Conservation (phyloP, 2,797 vertebrate genomes). For the Selene dorsalis region DNA sequence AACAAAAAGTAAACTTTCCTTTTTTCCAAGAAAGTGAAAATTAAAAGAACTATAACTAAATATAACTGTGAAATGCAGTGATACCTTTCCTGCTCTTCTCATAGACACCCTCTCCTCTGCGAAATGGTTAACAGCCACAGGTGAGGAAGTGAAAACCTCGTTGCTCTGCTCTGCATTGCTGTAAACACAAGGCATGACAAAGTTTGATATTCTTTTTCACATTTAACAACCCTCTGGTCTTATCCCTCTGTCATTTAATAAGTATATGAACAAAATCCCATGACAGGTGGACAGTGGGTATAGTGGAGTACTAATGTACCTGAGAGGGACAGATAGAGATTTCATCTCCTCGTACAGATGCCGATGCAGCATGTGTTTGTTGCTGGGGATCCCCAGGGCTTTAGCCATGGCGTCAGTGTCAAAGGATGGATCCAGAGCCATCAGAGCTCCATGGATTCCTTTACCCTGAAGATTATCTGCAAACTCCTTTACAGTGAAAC, state of each 20-base stretch:
- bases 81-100: constrained; percentile 81
- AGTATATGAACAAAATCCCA: not conserved
- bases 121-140: constrained; percentile 71
- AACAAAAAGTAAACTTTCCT: not conserved
- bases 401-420: constrained; percentile 88
- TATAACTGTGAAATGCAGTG: not conserved
- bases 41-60: no score
- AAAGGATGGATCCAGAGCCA: constrained; percentile 88
- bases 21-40: not conserved
- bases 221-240: not conserved
- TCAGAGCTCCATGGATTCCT: constrained; percentile 87
- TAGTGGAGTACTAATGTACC: constrained; percentile 69
- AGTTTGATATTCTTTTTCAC: not conserved
- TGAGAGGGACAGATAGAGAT: constrained; percentile 76
- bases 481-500: constrained; percentile 81
- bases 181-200: constrained; percentile 30
- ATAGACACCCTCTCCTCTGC: constrained; percentile 76
- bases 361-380: constrained; percentile 87
- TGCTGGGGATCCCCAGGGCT: constrained; percentile 85
- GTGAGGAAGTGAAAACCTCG: constrained; percentile 60
- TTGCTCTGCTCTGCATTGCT: constrained; percentile 60
- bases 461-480: constrained; percentile 88
- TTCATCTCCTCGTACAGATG: constrained; percentile 89
- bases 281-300: not conserved
- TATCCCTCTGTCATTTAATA: no score